Percentiles rank a stretch among this genome's conserved stretches.
Conservation (phyloP, 2,888 invertebrate genomes). For the Tetanocera ferruginea region DNA sequence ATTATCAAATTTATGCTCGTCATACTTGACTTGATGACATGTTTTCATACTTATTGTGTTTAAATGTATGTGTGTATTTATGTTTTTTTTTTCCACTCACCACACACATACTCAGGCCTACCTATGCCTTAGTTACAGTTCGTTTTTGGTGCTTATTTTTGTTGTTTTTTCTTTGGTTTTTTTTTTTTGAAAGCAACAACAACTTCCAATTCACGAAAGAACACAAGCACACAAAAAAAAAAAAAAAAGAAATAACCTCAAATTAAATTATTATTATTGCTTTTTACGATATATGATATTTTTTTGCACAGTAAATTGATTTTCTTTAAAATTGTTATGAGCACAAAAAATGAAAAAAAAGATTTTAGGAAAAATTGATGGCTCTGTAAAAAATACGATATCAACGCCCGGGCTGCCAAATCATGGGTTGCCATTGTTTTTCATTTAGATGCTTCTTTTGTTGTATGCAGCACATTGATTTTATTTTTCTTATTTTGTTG, state of each 20-base stretch:
- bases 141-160: slow-evolving; percentile 4
- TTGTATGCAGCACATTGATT: background rate
- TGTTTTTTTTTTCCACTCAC: background rate
- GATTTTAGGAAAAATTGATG: background rate
- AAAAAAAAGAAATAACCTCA: slow-evolving; percentile 10
- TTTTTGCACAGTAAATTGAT: slow-evolving; percentile 22
- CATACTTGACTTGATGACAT: slow-evolving; percentile 24
- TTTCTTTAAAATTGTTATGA: slow-evolving; percentile 5
- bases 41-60: background rate
- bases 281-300: slow-evolving; percentile 17
- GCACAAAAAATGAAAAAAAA: background rate
- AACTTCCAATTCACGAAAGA: background rate
- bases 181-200: background rate
- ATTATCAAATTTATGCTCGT: slow-evolving; percentile 29
- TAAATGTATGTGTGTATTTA: background rate
- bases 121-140: background rate
- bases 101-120: background rate
- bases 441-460: background rate
- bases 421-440: background rate
- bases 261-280: slow-evolving; percentile 29
- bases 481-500: background rate
- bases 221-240: background rate
- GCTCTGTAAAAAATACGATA: background rate
- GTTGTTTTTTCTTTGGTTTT: background rate
- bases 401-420: background rate